Base-by-base conservation (phyloP, 2,797 vertebrate genomes). In the Lacerta agilis region DNA sequence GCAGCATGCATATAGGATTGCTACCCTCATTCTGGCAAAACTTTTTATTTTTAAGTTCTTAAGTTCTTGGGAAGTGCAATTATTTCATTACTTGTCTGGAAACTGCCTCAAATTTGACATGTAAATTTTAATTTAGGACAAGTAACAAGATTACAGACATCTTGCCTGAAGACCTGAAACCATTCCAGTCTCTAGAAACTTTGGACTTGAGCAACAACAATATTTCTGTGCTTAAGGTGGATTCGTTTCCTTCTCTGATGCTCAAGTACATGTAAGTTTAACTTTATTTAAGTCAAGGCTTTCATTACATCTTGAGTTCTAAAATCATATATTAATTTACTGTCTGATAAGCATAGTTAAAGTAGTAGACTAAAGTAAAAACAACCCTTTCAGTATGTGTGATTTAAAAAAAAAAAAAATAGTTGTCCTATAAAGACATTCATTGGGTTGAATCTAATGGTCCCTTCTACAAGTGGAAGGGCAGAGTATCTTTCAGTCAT, bases 131-230 rank as follows among this genome's bases (percentile, higher is more conserved):
- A 98, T 98, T 95, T 96, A 99, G 99, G 97, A 97, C 98, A 91
- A 98, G 97, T 96, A 99, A 99, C 97, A 98, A 96, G 95, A 99
- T 99, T 95, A 84, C 89, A 83, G 96, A 93, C 87, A 94, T 99
- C 93, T 92, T 96, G 1, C 94, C 94, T 77, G 98, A 98, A 92
- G 98, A 97, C 92, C 96, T 99, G 93, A 93, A 96, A 92, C 95
- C 96, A 0, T 98, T 98, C 95, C 94, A 96, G 18, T 95, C 96
- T 66, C 96, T 99, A 92, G 98, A 99, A 97, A 98, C 98, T 33
- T 97, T 99, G 91, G 98, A 99, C 95, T 96, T 99, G 91, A 98
- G 98, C 96, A 98, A 96, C 95, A 99, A 99, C 95, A 98, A 97
- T 92, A 97, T 99, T 81, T 97, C 96, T 36, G 97, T 98, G 43